These are phyloP conservation scores for Lasiurus cinereus DNA, from an alignment of 2,113 vertebrate species.

Conservation along the genomic window DNA sequence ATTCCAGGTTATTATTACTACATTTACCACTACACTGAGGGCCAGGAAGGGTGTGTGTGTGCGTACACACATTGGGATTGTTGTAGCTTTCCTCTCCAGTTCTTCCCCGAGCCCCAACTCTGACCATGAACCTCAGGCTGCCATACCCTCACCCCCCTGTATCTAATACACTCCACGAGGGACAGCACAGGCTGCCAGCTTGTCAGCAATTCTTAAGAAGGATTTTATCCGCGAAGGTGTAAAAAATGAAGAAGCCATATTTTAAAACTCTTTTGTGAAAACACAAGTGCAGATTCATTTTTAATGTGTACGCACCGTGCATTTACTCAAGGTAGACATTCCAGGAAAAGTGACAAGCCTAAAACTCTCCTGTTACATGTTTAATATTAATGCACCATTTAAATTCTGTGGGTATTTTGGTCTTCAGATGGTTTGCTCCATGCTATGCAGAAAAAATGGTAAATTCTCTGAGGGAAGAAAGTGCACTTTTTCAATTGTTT, in stretches of 20 bases:
- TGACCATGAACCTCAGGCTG: not conserved
- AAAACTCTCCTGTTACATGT: not conserved
- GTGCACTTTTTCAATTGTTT: not conserved
- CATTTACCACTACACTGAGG: not conserved
- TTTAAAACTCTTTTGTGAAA: not conserved
- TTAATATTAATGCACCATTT: conserved; percentile 62
- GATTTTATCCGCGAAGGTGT: not conserved
- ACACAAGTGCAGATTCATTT: not conserved
- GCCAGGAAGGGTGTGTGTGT: too few species aligned
- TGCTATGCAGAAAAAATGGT: conserved; percentile 5
- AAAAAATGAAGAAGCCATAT: conserved; percentile 7
- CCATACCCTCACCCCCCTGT: not conserved
- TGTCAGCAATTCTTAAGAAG: conserved; percentile 21
- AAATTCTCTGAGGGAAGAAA: conserved; percentile 57
- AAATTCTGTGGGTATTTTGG: conserved; percentile 50
- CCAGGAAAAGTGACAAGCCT: conserved; percentile 47
- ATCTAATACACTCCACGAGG: not conserved
- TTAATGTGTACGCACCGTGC: not conserved
- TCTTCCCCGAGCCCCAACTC: not conserved
- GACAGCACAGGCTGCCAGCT: not conserved
- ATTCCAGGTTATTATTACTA: conserved; percentile 1
- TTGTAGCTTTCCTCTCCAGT: not conserved
- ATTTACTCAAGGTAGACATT: conserved; percentile 52
- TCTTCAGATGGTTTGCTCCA: conserved; percentile 45
- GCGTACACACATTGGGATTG: not conserved